Conservation (phyloP, 1,140 invertebrate species). For the Drosophila lini region DNA sequence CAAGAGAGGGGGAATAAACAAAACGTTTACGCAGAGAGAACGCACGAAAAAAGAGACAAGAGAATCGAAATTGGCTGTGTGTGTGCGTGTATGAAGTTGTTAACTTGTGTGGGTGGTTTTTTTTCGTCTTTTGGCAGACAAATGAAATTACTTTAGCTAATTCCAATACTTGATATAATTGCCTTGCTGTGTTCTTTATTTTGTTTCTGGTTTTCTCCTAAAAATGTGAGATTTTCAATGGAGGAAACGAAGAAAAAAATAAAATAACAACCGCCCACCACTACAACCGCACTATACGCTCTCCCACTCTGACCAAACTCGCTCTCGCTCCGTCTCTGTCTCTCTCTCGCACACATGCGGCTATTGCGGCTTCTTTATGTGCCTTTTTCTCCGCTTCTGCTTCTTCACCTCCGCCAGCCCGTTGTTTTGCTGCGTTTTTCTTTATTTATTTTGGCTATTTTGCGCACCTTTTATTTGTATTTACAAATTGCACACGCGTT, state of each 20-base stretch:
- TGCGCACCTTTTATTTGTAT: slow-evolving; percentile 36
- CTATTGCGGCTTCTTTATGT: slow-evolving; percentile 76
- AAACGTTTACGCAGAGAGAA: slow-evolving; percentile 45
- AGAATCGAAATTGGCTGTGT: slow-evolving; percentile 45
- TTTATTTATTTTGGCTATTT: slow-evolving; percentile 33
- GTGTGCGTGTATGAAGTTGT: slow-evolving; percentile 10
- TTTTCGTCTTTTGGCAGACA: neutral
- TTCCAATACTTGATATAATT: neutral
- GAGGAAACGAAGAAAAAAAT: slow-evolving; percentile 10
- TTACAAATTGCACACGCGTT: slow-evolving; percentile 28
- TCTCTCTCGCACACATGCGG: slow-evolving; percentile 48
- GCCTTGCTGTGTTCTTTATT: neutral
- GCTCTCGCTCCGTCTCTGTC: slow-evolving; percentile 19
- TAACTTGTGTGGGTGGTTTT: slow-evolving; percentile 15
- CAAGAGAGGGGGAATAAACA: slow-evolving; percentile 32
- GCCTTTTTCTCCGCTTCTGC: slow-evolving; percentile 56
- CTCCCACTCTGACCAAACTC: slow-evolving; percentile 33
- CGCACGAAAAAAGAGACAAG: slow-evolving; percentile 53
- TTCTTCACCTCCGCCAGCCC: slow-evolving; percentile 33
- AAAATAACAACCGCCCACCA: slow-evolving; percentile 52
- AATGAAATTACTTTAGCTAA: slow-evolving; percentile 12
- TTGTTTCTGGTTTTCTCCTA: slow-evolving; percentile 27
- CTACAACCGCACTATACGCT: slow-evolving; percentile 46
- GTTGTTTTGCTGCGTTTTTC: slow-evolving; percentile 47
- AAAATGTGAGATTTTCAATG: slow-evolving; percentile 32